These are phyloP conservation scores for Mormoops blainvillei DNA, from an alignment of 2,113 vertebrate genomes.

Conservation along the genomic window DNA sequence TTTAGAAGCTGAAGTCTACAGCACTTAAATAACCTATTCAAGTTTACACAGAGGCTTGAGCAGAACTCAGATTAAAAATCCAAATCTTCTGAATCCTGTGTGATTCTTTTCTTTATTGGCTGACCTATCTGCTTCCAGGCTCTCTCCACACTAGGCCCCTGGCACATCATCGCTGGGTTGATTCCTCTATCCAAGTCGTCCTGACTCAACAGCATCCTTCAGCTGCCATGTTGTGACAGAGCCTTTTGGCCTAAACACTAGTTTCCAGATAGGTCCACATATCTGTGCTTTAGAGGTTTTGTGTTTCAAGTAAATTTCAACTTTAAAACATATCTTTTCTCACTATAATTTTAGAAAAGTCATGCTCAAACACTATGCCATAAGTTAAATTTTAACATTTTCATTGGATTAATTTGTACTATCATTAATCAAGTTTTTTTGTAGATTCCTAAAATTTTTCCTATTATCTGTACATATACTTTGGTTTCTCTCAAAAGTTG, in stretches of 20 bases:
- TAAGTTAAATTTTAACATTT: constrained; percentile 15
- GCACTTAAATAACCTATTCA: neutral
- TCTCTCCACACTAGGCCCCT: neutral
- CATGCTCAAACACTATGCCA: neutral
- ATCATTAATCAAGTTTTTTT: neutral
- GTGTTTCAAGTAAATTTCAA: neutral
- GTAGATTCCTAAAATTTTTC: neutral
- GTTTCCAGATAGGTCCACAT: neutral
- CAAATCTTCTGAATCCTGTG: neutral
- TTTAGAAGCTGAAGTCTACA: neutral
- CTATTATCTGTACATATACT: neutral
- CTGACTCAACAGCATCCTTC: neutral
- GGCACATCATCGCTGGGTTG: neutral
- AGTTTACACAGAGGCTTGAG: neutral
- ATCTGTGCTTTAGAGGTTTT: neutral
- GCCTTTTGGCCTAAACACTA: neutral
- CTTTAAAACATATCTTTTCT: neutral
- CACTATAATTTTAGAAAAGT: neutral
- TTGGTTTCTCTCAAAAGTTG: neutral
- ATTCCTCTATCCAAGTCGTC: neutral
- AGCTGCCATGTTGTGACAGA: neutral
- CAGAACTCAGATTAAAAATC: neutral
- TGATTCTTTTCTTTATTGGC: neutral
- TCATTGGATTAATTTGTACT: neutral
- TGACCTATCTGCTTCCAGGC: neutral